A percentile compares a stretch with the other conserved stretches of the same genome.
Evolutionary conservation across 2,888 invertebrate genomes (phyloP).

Genomic region (Hyalella azteca): DNA sequence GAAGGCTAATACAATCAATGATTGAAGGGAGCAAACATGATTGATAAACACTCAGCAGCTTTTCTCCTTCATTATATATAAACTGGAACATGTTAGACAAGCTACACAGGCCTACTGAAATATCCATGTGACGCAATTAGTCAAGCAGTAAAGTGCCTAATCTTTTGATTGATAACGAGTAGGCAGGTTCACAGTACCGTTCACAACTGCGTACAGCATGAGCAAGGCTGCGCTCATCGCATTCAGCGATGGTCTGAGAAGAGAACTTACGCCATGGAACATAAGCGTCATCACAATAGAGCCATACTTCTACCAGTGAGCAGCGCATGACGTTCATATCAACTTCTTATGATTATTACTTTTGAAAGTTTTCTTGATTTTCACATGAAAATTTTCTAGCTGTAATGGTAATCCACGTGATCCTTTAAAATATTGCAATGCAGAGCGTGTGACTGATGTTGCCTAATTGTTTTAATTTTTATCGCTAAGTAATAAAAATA

Average conservation of each 20-base stretch:
- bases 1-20: too few species aligned
- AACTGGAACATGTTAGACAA: too few species aligned
- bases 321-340: background rate
- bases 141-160: too few species aligned
- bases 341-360: background rate
- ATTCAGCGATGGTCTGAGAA: slow-evolving; percentile 60
- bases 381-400: background rate
- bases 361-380: background rate
- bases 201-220: slow-evolving; percentile 61
- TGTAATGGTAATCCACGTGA: background rate
- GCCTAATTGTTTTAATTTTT: background rate
- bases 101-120: too few species aligned
- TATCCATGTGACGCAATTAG: too few species aligned
- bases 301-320: slow-evolving; percentile 60
- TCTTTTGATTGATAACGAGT: too few species aligned
- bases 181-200: slow-evolving; percentile 60
- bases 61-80: too few species aligned
- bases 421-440: background rate
- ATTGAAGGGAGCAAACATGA: too few species aligned
- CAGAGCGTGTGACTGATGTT: too few species aligned
- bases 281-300: slow-evolving; percentile 60
- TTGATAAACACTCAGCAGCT: too few species aligned
- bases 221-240: slow-evolving; percentile 60
- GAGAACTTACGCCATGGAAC: slow-evolving; percentile 60
- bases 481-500: background rate